A percentile compares a stretch with the other conserved stretches of the same genome.
Conservation (phyloP, 37 sponge, comb jelly and placozoan species). For the Beroe ovata region DNA sequence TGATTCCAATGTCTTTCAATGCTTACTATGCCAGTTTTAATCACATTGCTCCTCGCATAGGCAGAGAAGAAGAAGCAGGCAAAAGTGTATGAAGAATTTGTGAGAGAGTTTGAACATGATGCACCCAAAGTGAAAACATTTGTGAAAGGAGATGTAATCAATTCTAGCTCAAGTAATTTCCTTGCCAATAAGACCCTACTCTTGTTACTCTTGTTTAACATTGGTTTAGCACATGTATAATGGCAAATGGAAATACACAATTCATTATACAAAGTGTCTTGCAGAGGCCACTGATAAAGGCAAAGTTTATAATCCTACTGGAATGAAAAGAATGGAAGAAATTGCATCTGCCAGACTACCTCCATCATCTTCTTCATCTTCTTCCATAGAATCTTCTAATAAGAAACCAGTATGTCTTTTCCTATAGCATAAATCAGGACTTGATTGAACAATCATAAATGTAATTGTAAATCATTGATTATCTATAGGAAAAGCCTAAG, state of each 20-base stretch:
- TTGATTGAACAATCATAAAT: too few species aligned
- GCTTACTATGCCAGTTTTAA: not conserved
- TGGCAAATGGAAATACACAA: too few species aligned
- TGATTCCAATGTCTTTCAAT: not conserved
- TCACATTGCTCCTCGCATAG: not conserved
- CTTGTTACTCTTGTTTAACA: too few species aligned
- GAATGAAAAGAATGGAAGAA: constrained; percentile 55
- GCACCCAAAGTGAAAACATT: constrained; percentile 79
- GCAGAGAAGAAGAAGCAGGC: constrained; percentile 72
- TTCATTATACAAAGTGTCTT: too few species aligned
- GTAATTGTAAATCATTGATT: too few species aligned
- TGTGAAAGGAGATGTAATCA: constrained; percentile 85
- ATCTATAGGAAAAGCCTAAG: constrained; percentile 47
- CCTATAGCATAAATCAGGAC: too few species aligned
- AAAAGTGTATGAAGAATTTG: constrained; percentile 92
- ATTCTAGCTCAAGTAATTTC: constrained; percentile 72
- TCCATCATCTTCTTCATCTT: not conserved
- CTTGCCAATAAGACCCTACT: too few species aligned
- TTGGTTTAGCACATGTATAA: too few species aligned
- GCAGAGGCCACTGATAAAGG: constrained; percentile 31
- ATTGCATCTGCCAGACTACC: not conserved
- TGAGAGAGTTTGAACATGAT: constrained; percentile 81
- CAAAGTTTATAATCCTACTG: constrained; percentile 38
- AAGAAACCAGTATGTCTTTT: constrained; percentile 8
- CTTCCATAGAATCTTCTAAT: not conserved